These are phyloP conservation scores for Anaspis maculata DNA, from an alignment of 2,888 invertebrate genomes.

Conservation along the genomic window DNA sequence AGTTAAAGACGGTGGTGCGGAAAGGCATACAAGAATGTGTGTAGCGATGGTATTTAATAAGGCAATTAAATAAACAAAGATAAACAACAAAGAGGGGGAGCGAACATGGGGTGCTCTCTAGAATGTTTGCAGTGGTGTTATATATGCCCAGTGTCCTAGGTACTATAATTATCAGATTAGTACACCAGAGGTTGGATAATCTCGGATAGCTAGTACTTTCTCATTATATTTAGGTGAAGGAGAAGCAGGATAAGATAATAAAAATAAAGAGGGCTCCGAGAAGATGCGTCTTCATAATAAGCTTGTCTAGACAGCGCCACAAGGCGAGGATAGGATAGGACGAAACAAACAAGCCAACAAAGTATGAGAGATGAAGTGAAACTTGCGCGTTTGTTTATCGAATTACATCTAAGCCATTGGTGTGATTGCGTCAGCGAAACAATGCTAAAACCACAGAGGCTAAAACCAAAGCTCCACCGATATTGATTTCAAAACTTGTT, in stretches of 20 bases:
- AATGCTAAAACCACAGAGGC: no score
- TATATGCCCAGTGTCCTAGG: no score
- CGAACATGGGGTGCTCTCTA: no score
- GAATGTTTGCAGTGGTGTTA: no score
- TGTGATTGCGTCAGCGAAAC: conserved; percentile 9
- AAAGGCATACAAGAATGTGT: no score
- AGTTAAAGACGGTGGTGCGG: no score
- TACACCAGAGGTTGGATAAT: conserved; percentile 11
- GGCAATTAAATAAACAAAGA: no score
- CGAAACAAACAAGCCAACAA: conserved; percentile 15
- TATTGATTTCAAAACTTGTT: no score
- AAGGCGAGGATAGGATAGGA: conserved; percentile 9
- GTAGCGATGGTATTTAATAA: no score
- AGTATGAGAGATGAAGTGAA: conserved; percentile 7
- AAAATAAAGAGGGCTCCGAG: conserved; percentile 13
- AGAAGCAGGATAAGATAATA: conserved; percentile 14
- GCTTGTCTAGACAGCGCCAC: conserved; percentile 16
- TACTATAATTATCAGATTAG: conserved; percentile 16
- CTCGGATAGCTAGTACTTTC: conserved; percentile 13
- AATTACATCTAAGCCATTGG: conserved; percentile 10
- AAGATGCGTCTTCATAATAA: conserved; percentile 14
- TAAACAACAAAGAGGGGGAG: no score
- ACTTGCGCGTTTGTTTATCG: conserved; percentile 13
- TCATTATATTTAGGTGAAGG: conserved; percentile 13
- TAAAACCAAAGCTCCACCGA: no score